A percentile compares a stretch with the other conserved stretches of the same genome.
Evolutionary conservation across 2,113 vertebrate species (phyloP).

Genomic region (Gavialis gangeticus): DNA sequence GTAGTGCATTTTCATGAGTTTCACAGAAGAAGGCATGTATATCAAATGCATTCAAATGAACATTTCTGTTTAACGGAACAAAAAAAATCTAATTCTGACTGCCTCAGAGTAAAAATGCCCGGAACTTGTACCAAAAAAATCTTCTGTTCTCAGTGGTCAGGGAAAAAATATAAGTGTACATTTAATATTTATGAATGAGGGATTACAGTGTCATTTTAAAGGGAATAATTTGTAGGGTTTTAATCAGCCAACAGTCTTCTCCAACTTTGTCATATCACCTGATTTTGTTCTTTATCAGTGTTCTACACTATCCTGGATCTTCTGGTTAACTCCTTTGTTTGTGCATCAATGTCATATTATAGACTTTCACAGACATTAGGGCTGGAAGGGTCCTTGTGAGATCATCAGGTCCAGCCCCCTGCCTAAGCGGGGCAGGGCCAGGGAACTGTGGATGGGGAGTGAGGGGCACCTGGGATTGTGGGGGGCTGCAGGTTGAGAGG

Average conservation of each 20-base stretch:
- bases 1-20: slow-evolving; percentile 28
- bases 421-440: no score
- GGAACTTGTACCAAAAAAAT: neutral
- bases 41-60: neutral
- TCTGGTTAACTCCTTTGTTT: neutral
- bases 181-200: neutral
- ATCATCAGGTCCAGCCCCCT: no score
- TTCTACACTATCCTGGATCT: neutral
- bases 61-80: neutral
- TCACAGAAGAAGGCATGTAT: neutral
- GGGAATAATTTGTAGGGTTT: neutral
- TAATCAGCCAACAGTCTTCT: slow-evolving; percentile 7
- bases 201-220: neutral
- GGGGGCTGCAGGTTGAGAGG: no score
- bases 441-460: no score
- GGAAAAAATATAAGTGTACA: neutral
- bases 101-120: neutral
- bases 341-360: neutral
- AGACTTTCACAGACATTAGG: no score
- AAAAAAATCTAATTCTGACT: neutral
- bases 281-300: neutral
- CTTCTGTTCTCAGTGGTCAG: neutral
- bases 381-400: no score
- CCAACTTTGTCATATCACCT: neutral
- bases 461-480: no score